Conservation (phyloP, 2,888 invertebrate species). For the Troides oblongomaculatus region DNA sequence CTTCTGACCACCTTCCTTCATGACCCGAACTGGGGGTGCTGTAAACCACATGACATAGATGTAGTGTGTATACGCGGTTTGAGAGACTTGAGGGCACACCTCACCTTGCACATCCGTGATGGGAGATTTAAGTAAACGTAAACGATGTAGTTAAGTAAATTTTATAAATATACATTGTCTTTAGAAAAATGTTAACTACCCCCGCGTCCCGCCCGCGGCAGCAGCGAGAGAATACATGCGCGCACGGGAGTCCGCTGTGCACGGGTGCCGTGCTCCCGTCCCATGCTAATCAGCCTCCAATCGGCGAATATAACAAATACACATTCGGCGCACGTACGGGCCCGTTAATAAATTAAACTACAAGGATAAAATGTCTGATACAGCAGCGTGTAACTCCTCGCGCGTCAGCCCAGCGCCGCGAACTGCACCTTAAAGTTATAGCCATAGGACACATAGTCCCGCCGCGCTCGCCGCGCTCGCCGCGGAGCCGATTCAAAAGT, state of each 20-base stretch:
- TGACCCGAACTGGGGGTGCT: too few relatives aligned
- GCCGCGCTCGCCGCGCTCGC: background rate
- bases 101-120: too few relatives aligned
- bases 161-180: too few relatives aligned
- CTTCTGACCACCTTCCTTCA: too few relatives aligned
- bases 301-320: constrained; percentile 19
- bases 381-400: background rate
- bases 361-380: constrained; percentile 27
- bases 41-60: too few relatives aligned
- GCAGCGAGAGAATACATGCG: constrained; percentile 3
- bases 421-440: background rate
- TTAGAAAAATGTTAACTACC: background rate
- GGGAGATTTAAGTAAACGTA: too few relatives aligned
- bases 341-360: constrained; percentile 29
- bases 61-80: too few relatives aligned
- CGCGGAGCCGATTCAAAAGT: too few relatives aligned
- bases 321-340: constrained; percentile 14
- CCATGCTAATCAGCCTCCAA: constrained; percentile 27
- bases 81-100: too few relatives aligned
- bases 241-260: constrained; percentile 4
- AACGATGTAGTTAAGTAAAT: too few relatives aligned
- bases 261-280: constrained; percentile 7
- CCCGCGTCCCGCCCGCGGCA: background rate
- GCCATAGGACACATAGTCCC: background rate
- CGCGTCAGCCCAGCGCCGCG: background rate